These are phyloP conservation scores for Nansenia antarctica DNA, from an alignment of 2,113 vertebrate species.

Conservation along the genomic window DNA sequence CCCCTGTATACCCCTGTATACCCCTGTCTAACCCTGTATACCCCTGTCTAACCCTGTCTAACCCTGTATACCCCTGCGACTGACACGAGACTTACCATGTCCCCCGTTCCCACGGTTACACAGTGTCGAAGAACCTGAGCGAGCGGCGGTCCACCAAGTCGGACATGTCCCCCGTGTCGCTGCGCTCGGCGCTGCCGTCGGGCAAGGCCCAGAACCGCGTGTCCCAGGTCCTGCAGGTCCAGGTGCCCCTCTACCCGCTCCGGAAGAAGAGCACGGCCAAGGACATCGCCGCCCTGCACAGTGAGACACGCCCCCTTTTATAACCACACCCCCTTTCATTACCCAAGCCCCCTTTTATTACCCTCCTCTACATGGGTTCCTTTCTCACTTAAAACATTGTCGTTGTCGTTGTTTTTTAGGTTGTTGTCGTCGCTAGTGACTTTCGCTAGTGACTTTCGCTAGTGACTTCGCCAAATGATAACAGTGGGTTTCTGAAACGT, in stretches of 20 bases:
- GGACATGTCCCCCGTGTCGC: slow-evolving; percentile 89
- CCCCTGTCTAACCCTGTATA: not conserved
- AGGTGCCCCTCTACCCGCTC: slow-evolving; percentile 88
- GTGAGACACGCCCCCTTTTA: too few relatives aligned
- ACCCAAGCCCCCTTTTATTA: too few relatives aligned
- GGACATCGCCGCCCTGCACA: slow-evolving; percentile 73
- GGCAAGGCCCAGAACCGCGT: slow-evolving; percentile 87
- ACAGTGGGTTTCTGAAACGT: too few relatives aligned
- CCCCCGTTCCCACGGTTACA: slow-evolving; percentile 47
- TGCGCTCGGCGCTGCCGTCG: slow-evolving; percentile 81
- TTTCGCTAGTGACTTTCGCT: too few relatives aligned
- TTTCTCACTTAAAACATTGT: too few relatives aligned
- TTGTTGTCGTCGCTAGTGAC: too few relatives aligned
- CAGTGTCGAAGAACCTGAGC: slow-evolving; percentile 92
- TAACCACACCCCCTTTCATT: too few relatives aligned
- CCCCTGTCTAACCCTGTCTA: not conserved
- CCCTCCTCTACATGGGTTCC: too few relatives aligned
- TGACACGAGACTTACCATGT: slow-evolving; percentile 15
- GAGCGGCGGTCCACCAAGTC: slow-evolving; percentile 86
- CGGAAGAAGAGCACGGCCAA: slow-evolving; percentile 88
- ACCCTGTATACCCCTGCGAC: not conserved
- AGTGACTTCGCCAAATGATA: too few relatives aligned
- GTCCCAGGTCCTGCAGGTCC: slow-evolving; percentile 92
- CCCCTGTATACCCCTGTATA: not conserved
- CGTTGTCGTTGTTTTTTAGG: too few relatives aligned